Base-by-base conservation (phyloP, 2,888 invertebrate species). In the Crossocerus cetratus region DNA sequence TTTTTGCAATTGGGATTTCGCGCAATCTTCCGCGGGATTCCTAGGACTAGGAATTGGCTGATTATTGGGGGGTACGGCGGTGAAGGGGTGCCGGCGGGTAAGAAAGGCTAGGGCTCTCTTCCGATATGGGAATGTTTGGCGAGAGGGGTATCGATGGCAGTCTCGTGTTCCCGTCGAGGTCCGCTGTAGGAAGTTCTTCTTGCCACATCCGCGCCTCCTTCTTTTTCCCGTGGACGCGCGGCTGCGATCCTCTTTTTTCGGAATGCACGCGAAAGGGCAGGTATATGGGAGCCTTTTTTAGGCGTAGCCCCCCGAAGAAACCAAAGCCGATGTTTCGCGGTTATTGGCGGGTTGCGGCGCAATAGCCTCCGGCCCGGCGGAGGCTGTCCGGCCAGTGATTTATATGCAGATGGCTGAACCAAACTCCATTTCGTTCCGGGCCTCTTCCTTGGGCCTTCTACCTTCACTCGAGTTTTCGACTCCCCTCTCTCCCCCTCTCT, bases 341-440 rank as follows among this genome's bases (percentile, higher is more conserved):
- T 81, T 83, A 82, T 82, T 79, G 82, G 83, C 74, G 74, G 76
- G 74, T 72, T 32, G 32, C 8, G 5, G 69, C 63, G 78, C 75
- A 69, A 81, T 79, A 77, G 73, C 80, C 80, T 53, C 72, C 64
- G 73, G 76, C 66, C 77, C 76, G 64, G 76, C 72, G 71, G 32
- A 81, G 78, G 74, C 82, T 83, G 84, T 85, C 84, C 84, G 66
- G 66, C 80, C 84, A 81, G 86, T 87, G 88, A 88, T 87, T 88
- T 87, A 88, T 87, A 88, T 88, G 87, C 87, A 88, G 87, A 88
- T 87, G 82, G 82, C 78, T 72, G 82, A 74, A 76, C 81, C 73
- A 56, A 84, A 82, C 78, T 69, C 69, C 72, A 74, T 82, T 82
- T 76, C 74, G 73, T 77, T 70, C 74, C 49, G 72, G 65, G 74